A percentile compares a stretch with the other conserved stretches of the same genome.
Conservation (phyloP, 2,113 vertebrate species). For the Tupaia tana region DNA sequence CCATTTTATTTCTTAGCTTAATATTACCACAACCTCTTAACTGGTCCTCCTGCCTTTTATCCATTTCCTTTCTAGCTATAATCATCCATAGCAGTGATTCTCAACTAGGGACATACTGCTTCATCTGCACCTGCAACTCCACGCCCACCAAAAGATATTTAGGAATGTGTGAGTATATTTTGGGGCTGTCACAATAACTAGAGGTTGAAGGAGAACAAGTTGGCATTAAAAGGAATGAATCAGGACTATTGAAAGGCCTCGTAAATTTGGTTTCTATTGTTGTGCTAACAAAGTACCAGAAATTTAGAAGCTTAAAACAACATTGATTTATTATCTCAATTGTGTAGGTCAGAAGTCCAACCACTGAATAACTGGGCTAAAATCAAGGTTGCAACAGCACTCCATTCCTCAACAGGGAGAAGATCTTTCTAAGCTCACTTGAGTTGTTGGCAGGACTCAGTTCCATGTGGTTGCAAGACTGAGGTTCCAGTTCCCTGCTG, state of each 20-base stretch:
- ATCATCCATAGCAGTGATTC: background rate
- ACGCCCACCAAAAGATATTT: background rate
- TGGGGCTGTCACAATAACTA: background rate
- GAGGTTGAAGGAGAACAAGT: fast-evolving
- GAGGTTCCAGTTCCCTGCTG: background rate
- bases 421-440: background rate
- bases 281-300: background rate
- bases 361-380: background rate
- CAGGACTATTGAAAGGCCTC: background rate
- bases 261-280: background rate
- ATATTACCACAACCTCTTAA: background rate
- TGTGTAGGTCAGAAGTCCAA: background rate
- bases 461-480: background rate
- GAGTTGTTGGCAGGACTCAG: background rate
- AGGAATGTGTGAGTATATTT: background rate
- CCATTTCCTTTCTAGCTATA: background rate
- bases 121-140: background rate
- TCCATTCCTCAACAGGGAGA: background rate
- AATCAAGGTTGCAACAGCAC: background rate
- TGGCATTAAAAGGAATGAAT: background rate
- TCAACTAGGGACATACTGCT: background rate
- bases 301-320: background rate
- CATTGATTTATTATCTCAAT: background rate
- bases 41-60: background rate
- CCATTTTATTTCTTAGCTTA: conserved; percentile 27